phyloP scores from a whole-genome alignment of 2,113 vertebrate species.

The Amazona guildingii region DNA sequence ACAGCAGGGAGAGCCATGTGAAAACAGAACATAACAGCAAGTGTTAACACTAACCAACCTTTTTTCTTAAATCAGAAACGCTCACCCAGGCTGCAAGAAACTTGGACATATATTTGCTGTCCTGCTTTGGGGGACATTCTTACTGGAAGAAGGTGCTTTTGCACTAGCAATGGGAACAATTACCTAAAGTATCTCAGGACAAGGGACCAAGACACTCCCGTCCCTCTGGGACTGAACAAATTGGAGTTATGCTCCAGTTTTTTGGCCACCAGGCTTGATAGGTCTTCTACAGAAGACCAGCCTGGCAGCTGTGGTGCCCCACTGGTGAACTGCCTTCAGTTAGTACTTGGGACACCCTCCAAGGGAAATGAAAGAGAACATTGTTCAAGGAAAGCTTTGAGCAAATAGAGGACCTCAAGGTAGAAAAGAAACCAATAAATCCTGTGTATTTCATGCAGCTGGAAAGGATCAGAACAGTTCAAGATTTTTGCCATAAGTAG shows the following conservation, averaged over 20 bases:
- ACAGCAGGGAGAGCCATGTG: not conserved
- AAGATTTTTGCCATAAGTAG: not conserved
- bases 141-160: not conserved
- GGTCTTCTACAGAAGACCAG: not conserved
- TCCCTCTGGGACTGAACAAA: not conserved
- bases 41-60: not conserved
- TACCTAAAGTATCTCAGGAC: not conserved
- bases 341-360: not conserved
- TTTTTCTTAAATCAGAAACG: not conserved
- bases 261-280: not conserved
- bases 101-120: not conserved
- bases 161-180: not conserved
- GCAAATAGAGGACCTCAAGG: not conserved
- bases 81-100: not conserved
- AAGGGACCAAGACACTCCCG: not conserved
- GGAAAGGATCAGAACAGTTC: not conserved
- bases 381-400: not conserved
- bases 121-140: not conserved
- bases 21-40: not conserved
- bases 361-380: not conserved
- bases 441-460: not conserved
- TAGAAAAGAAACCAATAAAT: not conserved
- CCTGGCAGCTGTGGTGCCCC: not conserved
- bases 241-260: not conserved
- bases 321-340: rapidly evolving